Evolutionary conservation across 2,888 invertebrate genomes (phyloP).

Genomic region (Paralinhomoeus sp.): DNA sequence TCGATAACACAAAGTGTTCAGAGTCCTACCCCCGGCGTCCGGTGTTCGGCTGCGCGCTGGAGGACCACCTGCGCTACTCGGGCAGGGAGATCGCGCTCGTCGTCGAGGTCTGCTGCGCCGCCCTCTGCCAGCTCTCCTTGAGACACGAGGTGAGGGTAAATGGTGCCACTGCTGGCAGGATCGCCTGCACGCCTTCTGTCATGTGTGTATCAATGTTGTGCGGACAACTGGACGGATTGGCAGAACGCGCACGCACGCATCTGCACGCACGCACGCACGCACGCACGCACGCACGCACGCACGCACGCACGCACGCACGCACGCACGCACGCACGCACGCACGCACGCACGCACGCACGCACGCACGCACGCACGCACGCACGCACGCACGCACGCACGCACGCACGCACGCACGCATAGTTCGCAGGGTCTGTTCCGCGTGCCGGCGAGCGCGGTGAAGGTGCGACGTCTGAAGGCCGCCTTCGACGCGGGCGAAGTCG

Average conservation of each 20-base stretch:
- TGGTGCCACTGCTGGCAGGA: too few relatives aligned
- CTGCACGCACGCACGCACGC: constrained; percentile 7
- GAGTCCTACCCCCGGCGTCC: constrained; percentile 33
- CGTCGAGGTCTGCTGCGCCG: constrained; percentile 65
- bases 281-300: too few relatives aligned
- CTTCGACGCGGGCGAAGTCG: constrained; percentile 14
- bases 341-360: too few relatives aligned
- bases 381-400: too few relatives aligned
- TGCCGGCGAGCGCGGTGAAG: constrained; percentile 68
- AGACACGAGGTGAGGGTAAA: constrained; percentile 51
- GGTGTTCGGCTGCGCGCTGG: constrained; percentile 59
- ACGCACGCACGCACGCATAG: too few relatives aligned
- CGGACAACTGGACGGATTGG: too few relatives aligned
- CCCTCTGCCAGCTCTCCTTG: constrained; percentile 53
- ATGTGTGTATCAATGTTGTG: too few relatives aligned
- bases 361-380: too few relatives aligned
- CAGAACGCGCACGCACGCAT: background rate
- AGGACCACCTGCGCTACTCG: constrained; percentile 56
- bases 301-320: too few relatives aligned
- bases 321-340: too few relatives aligned
- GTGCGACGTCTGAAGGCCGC: constrained; percentile 56
- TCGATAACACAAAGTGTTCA: too few relatives aligned
- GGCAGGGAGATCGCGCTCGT: constrained; percentile 52
- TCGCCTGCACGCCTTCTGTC: too few relatives aligned
- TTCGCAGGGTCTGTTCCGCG: constrained; percentile 66